A percentile compares a stretch with the other conserved stretches of the same genome.
Conservation (phyloP, 2,113 vertebrate genomes). For the Cariama cristata region DNA sequence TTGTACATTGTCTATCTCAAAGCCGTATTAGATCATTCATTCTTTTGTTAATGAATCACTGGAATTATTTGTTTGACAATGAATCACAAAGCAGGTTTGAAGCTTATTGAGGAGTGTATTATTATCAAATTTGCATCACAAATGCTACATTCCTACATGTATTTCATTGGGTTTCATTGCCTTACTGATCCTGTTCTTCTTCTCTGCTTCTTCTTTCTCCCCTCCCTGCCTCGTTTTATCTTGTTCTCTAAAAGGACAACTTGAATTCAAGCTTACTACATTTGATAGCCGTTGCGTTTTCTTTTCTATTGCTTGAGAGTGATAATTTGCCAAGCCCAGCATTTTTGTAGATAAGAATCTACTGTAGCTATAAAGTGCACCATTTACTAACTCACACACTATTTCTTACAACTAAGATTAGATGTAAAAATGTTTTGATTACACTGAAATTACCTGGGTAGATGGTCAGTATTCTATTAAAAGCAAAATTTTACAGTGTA, state of each 20-base stretch:
- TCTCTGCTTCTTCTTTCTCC: neutral
- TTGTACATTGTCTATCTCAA: constrained; percentile 25
- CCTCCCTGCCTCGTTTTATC: neutral
- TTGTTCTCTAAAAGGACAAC: neutral
- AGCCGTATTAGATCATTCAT: constrained; percentile 25
- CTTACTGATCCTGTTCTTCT: constrained; percentile 16
- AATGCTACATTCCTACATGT: neutral
- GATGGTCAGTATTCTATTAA: neutral
- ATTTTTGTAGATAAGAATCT: neutral
- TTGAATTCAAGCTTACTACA: neutral
- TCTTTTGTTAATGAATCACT: constrained; percentile 48
- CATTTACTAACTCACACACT: neutral
- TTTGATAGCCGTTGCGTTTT: neutral
- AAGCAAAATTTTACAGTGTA: neutral
- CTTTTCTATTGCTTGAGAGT: neutral
- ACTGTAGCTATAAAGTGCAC: neutral
- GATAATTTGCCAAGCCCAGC: neutral
- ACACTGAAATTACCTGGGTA: neutral
- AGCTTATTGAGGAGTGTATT: constrained; percentile 15
- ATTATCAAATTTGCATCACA: constrained; percentile 46
- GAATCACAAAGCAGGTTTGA: constrained; percentile 46
- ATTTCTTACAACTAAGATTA: neutral
- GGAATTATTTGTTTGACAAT: constrained; percentile 34
- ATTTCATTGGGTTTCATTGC: neutral
- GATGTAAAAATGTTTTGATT: neutral